Evolutionary conservation across 2,113 vertebrate species (phyloP).

Genomic region (Cyanoderma ruficeps): DNA sequence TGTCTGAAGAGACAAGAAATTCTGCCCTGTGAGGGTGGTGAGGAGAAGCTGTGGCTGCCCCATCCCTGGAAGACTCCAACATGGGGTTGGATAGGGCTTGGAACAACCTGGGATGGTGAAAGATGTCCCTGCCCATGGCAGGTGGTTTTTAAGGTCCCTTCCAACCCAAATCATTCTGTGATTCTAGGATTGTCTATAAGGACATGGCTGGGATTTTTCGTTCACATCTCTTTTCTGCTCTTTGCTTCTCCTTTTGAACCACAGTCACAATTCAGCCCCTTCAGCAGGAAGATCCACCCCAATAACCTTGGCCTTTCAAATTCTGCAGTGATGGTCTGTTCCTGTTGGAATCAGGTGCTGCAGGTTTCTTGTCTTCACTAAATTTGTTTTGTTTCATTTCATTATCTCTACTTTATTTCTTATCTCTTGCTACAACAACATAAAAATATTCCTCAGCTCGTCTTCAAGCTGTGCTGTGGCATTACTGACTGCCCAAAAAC

Average conservation of each 20-base stretch:
- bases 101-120: neutral
- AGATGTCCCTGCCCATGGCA: rapidly evolving
- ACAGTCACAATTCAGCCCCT: neutral
- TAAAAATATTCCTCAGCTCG: neutral
- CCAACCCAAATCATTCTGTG: neutral
- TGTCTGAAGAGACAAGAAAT: neutral
- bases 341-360: neutral
- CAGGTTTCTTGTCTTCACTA: neutral
- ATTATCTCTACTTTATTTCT: neutral
- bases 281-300: neutral
- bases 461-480: neutral
- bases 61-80: neutral
- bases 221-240: neutral
- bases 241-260: neutral
- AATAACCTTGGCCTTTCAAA: neutral
- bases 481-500: neutral
- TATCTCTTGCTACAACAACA: neutral
- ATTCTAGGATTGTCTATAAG: neutral
- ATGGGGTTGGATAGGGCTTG: rapidly evolving
- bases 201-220: rapidly evolving
- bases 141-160: neutral
- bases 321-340: neutral
- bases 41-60: neutral
- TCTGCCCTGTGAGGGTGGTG: neutral
- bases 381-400: neutral